phyloP scores from a whole-genome alignment of 2,113 vertebrate species.

The Glaucidium brasilianum region DNA sequence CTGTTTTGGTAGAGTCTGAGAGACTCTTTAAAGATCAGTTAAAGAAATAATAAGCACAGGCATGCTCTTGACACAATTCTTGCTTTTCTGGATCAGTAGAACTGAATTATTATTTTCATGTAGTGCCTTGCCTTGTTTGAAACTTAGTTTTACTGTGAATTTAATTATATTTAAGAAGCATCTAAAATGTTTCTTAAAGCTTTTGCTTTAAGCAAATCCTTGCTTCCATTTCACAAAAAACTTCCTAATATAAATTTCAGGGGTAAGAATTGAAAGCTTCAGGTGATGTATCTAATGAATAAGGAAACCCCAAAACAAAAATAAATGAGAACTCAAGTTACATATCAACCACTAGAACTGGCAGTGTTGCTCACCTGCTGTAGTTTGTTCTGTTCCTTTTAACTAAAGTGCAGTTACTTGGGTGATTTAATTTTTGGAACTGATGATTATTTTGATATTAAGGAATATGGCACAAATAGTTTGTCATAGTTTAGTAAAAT shows the following conservation, averaged over 20 bases:
- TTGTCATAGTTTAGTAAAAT: neutral
- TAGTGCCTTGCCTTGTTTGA: neutral
- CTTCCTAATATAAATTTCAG: neutral
- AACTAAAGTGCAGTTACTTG: neutral
- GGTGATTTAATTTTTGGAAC: neutral
- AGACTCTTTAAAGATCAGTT: neutral
- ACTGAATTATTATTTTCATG: neutral
- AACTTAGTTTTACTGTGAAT: neutral
- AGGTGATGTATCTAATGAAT: neutral
- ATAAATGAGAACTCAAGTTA: neutral
- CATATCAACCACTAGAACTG: neutral
- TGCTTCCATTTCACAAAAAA: neutral
- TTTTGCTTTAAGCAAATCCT: neutral
- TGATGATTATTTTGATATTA: neutral
- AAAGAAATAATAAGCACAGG: neutral
- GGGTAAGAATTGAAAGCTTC: neutral
- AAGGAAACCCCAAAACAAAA: neutral
- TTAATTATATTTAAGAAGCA: neutral
- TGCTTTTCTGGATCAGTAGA: neutral
- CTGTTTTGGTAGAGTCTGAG: neutral
- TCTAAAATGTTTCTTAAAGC: neutral
- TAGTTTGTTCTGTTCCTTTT: neutral
- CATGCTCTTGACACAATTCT: neutral
- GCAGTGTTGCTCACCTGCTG: neutral
- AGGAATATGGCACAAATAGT: neutral